phyloP scores from a whole-genome alignment of 1,140 invertebrate species.

The Pogonus chalceus region DNA sequence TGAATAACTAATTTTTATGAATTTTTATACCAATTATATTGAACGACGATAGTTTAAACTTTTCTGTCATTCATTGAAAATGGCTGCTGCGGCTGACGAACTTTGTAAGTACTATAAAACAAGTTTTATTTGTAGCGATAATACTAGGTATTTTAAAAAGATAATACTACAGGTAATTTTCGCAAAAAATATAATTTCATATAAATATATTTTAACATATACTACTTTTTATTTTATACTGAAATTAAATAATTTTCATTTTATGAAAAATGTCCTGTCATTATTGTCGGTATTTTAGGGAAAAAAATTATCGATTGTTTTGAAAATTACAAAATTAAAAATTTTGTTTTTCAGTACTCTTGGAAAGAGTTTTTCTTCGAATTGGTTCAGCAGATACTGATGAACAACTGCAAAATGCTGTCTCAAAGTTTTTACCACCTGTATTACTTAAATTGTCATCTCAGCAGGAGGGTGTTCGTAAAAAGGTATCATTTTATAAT shows the following conservation, averaged over 20 bases:
- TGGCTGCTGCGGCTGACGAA: constrained; percentile 42
- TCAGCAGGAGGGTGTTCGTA: constrained; percentile 70
- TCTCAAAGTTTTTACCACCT: constrained; percentile 80
- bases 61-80: too few relatives aligned
- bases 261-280: constrained; percentile 26
- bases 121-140: constrained; percentile 17
- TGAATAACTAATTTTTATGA: too few relatives aligned
- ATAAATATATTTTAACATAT: constrained; percentile 8
- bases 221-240: constrained; percentile 2
- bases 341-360: constrained; percentile 51
- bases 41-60: too few relatives aligned
- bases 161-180: not conserved
- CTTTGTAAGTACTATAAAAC: constrained; percentile 36
- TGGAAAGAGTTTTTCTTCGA: constrained; percentile 81
- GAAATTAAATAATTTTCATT: not conserved
- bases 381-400: constrained; percentile 81
- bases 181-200: constrained; percentile 7
- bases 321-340: not conserved
- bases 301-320: too few relatives aligned
- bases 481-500: constrained; percentile 48
- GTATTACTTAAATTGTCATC: constrained; percentile 82
- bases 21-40: too few relatives aligned
- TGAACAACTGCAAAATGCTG: constrained; percentile 71
- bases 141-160: constrained; percentile 8
- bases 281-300: constrained; percentile 17